Conservation (phyloP, 30 jellyfish, hydroid and myxozoan genomes). For the Hydra vulgaris region DNA sequence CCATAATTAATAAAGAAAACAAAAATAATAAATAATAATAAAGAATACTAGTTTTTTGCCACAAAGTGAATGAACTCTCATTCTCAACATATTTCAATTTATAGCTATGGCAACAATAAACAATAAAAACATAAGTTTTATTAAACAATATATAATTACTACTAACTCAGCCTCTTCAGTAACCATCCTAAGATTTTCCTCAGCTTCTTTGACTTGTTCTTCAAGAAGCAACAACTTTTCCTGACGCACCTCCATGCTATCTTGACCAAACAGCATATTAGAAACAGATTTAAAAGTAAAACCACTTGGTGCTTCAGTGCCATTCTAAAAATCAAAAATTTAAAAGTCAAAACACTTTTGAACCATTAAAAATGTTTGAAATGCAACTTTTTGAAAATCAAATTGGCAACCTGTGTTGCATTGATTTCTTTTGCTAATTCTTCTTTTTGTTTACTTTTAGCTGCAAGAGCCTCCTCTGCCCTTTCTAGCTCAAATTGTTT, state of each 20-base stretch:
- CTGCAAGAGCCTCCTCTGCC: conserved; percentile 61
- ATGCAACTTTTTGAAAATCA: too few species aligned
- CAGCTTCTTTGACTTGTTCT: conserved; percentile 77
- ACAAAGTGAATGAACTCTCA: too few species aligned
- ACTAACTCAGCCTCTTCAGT: conserved; percentile 75
- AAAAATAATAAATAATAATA: too few species aligned
- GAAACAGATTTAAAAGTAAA: conserved; percentile 74
- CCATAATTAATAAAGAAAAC: too few species aligned
- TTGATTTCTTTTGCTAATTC: conserved; percentile 43
- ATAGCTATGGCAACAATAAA: too few species aligned
- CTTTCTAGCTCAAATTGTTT: conserved; percentile 68
- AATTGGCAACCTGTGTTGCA: conserved; percentile 40
- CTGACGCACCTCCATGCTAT: conserved; percentile 62
- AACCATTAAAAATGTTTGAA: too few species aligned
- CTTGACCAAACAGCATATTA: conserved; percentile 71
- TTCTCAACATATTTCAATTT: too few species aligned
- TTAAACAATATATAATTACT: too few species aligned
- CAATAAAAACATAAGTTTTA: too few species aligned
- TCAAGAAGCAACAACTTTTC: conserved; percentile 36
- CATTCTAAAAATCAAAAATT: conserved; percentile 21
- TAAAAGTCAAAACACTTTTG: neutral
- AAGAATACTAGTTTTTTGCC: too few species aligned
- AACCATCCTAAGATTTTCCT: conserved; percentile 50
- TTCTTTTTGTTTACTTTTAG: conserved; percentile 58
- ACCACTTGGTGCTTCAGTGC: conserved; percentile 54